Base-by-base conservation (phyloP, 2,888 invertebrate genomes). In the Anorthoa munda region DNA sequence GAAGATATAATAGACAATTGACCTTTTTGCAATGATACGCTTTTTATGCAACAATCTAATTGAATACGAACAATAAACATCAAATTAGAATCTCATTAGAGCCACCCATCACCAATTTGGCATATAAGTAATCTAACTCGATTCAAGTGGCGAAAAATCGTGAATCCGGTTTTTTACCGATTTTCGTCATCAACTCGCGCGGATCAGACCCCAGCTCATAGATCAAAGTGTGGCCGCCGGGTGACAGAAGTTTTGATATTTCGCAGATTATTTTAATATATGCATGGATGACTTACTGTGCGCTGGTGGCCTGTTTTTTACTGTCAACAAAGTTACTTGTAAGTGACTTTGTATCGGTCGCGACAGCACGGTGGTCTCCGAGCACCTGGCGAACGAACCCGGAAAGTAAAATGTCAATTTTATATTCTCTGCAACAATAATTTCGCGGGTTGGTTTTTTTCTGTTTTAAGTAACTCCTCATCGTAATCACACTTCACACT, bases 231-330 rank as follows among this genome's bases (percentile, higher is more conserved):
- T 85, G 75, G 90, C 94, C 94, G 94, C 89, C 88, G 87, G 91
- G 93, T 94, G 95, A 95, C 95, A 94, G 93, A 94, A 94, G 95
- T 95, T 94, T 93, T 94, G 93, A 94, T 95, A 95, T 91, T 92
- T 93, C 88, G 91, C 92, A 92, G 92, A 95, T 94, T 93, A 94
- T 92, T 91, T 93, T 93, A 94, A 93, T 94, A 80, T 94, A 94
- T 95, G 91, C 95, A 94, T 88, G 93, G 93, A 94, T 94, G 94
- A 92, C 93, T 95, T 94, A 93, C 92, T 88, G 90, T 85, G 90
- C 90, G 90, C 90, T 89, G 93, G 95, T 94, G 95, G 94, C 91
- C 93, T 90, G 91, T 91, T 93, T 93, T 92, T 93, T 92, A 90
- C 84, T 83, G 50, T 80, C 70, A 88, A 90, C 94, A 95, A 95